Percentiles rank a stretch among this genome's conserved stretches.
Conservation (phyloP, 2,113 vertebrate species). For the Zapus hudsonius region DNA sequence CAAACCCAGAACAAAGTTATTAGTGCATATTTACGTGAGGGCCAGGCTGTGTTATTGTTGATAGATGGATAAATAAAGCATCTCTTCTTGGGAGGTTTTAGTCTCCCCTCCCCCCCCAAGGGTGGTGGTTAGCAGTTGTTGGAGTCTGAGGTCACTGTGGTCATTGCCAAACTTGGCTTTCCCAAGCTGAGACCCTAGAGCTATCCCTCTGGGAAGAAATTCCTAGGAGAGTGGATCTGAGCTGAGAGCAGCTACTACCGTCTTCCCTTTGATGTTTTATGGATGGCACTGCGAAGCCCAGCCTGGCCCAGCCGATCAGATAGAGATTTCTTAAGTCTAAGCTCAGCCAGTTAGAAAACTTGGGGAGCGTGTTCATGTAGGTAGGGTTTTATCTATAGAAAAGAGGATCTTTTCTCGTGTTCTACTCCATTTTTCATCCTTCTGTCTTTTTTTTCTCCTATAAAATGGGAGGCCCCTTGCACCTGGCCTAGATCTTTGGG, state of each 20-base stretch:
- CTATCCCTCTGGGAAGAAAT: conserved; percentile 35
- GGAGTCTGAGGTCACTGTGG: background rate
- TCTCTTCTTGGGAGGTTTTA: background rate
- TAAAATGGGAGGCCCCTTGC: background rate
- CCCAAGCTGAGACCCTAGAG: background rate
- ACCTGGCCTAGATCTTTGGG: background rate
- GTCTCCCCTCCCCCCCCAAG: background rate
- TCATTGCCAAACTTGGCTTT: background rate
- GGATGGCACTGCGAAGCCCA: conserved; percentile 78
- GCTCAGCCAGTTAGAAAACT: conserved; percentile 38
- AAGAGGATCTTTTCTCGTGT: background rate
- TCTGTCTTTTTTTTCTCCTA: background rate
- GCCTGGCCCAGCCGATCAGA: conserved; percentile 10
- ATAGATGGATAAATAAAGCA: background rate
- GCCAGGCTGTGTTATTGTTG: background rate
- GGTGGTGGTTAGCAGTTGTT: background rate
- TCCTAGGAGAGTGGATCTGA: background rate
- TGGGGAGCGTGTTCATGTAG: conserved; percentile 50
- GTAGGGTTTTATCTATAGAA: conserved; percentile 29
- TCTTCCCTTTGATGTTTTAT: conserved; percentile 87
- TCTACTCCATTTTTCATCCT: background rate
- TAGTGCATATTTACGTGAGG: background rate
- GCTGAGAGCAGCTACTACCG: conserved; percentile 39
- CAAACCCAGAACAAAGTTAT: background rate
- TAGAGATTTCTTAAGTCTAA: conserved; percentile 42